Base-by-base conservation (phyloP, 2,113 vertebrate genomes). In the Elachura formosa region DNA sequence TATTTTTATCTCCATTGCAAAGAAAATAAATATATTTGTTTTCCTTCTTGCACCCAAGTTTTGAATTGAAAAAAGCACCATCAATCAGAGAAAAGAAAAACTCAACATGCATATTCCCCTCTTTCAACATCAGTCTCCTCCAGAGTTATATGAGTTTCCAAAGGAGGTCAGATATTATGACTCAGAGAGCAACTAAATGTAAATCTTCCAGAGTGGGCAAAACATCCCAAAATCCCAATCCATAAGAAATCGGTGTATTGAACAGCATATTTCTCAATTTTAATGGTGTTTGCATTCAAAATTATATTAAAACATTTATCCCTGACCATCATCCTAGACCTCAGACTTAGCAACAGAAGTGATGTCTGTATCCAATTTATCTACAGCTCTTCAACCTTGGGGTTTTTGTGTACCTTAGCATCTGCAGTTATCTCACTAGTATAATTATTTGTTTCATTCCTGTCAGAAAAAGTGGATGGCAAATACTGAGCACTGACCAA, bases 221-320 rank as follows among this genome's bases (percentile, higher is more conserved):
- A 58, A 4, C 16, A 49, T 22, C 1, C 1, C 41, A 49, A 68
- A 48, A 2, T 6, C 2, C 0, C 0, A 51, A 59, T 1, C 21
- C 4, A 14, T 34, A 43, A 55, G 40, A 84, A 76, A 40, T 0
- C 17, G 3, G 3, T 28, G 17, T 25, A 17, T 5, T 73, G 43
- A 58, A 71, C 10, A 36, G 28, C 4, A 52, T 18, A 45, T 41
- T 51, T 56, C 5, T 24, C 13, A 62, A 36, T 45, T 49, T 63
- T 51, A 36, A 51, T 29, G 49, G 3, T 3, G 4, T 46, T 66
- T 81, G 8, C 29, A 22, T 23, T 66, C 40, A 74, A 78, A 49
- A 14, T 79, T n/a, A 24, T 64, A 29, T 59, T 54, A 72, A 84
- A 88, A 49, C 2, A 6, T 54, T 71, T 49, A 4, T 71, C 7